Conservation (phyloP, 1,140 invertebrate genomes). For the Frieseomelitta varia region DNA sequence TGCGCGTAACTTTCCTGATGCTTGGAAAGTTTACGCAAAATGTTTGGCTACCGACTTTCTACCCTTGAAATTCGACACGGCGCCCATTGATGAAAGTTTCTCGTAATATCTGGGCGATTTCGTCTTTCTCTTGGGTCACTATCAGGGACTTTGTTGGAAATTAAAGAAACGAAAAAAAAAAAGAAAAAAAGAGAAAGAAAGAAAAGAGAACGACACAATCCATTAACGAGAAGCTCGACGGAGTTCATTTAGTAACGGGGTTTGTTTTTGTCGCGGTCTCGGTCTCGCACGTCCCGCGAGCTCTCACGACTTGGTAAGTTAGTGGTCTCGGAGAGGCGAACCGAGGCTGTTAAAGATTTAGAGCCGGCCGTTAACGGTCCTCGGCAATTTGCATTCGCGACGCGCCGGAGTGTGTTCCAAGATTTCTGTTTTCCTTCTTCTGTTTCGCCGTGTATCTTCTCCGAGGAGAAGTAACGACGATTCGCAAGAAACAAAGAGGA, state of each 20-base stretch:
- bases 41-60: neutral
- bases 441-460: conserved; percentile 3
- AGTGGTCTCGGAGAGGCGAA: conserved; percentile 63
- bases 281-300: conserved; percentile 52
- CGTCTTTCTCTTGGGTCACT: no score
- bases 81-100: neutral
- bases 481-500: neutral
- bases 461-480: neutral
- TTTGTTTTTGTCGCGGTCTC: conserved; percentile 59
- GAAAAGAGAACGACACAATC: conserved; percentile 52
- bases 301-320: conserved; percentile 68
- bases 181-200: no score
- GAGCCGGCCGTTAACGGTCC: conserved; percentile 68
- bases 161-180: neutral
- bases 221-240: conserved; percentile 45
- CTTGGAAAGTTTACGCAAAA: neutral
- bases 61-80: neutral
- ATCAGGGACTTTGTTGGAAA: neutral
- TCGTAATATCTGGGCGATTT: neutral
- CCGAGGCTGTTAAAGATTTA: conserved; percentile 67
- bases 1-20: neutral
- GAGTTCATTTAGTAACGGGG: conserved; percentile 65
- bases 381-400: conserved; percentile 61
- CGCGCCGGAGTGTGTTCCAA: conserved; percentile 28
- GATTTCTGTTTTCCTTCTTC: conserved; percentile 44